These are phyloP conservation scores for Ifrita kowaldi DNA, from an alignment of 2,113 vertebrate genomes.

Conservation along the genomic window DNA sequence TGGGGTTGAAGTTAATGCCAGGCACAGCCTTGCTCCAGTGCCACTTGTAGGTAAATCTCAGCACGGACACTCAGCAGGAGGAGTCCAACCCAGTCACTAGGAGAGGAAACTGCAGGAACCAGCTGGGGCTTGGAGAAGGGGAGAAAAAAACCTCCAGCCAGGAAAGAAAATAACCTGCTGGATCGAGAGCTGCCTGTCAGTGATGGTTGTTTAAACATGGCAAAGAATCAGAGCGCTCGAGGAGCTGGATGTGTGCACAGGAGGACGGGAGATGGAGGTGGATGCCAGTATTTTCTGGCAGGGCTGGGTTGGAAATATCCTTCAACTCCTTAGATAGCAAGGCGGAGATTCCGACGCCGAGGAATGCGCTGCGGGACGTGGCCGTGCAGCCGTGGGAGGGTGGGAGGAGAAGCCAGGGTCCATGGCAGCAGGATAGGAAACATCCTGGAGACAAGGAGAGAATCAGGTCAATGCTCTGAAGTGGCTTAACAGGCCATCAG, in stretches of 20 bases:
- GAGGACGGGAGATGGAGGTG: neutral
- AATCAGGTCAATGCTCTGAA: neutral
- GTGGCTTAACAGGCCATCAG: neutral
- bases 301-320: constrained; percentile 24
- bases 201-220: neutral
- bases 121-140: neutral
- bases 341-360: neutral
- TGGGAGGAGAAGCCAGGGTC: constrained; percentile 13
- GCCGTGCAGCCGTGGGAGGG: constrained; percentile 16
- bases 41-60: neutral
- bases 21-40: neutral
- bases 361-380: neutral
- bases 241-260: neutral
- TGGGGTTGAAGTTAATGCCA: neutral
- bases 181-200: neutral
- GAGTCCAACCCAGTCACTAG: neutral
- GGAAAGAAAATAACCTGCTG: neutral
- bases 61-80: neutral
- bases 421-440: neutral
- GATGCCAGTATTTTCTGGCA: constrained; percentile 32
- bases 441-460: neutral
- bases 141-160: neutral
- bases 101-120: neutral
- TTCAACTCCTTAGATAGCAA: constrained; percentile 20
- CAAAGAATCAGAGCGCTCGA: neutral